Evolutionary conservation across 2,888 invertebrate species (phyloP), one percentile per base, ranked within the genome.

Genomic region (Oscheius sp.): DNA sequence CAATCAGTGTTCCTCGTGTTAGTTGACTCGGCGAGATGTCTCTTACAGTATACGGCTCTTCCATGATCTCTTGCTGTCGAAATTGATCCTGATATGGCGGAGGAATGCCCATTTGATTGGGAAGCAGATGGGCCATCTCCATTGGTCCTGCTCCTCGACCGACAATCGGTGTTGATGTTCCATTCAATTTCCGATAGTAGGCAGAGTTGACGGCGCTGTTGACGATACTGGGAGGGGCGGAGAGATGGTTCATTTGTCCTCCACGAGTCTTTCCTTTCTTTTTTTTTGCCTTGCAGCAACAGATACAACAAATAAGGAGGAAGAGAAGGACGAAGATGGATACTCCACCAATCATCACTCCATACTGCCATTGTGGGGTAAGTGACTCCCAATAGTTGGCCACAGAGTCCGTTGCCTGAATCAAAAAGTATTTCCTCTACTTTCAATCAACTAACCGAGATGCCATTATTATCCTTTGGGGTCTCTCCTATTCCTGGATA

Each of bases 1-100:
- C 95, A 32, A 96, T 88, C 87, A 95, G 94, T 86, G 94, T 93
- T 51, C 94, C 89, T 86, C 95, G 93, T 45, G 80, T 61, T n/a
- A 86, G 75, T 51, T 73, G 67, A 14, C 70, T 67, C 17, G 78
- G 68, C 0, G 77, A 68, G 28, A 85, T 85, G 49, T 74, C 77
- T 12, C 77, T 67, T 3, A 85, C 82, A 17, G 82, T 80, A 54
- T 78, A 83, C 2, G 80, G 78, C 26, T 80, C 78, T 2, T 74
- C 62, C 95, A 67, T 94, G 90, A 54, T 17, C 2, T 56, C 33
- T 17, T 41, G 41, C 4, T 24, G 45, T 85, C 92, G 91, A 8
- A 67, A 68, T 17, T 70, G 70, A 6, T 70, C 67, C 0, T 68
- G 68, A 36, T 77, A 87, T 88, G 95, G 95, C 0, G 92, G 90